Evolutionary conservation across 2,797 vertebrate species (phyloP), one percentile per base, ranked within the genome.

Genomic region (Diceros bicornis): DNA sequence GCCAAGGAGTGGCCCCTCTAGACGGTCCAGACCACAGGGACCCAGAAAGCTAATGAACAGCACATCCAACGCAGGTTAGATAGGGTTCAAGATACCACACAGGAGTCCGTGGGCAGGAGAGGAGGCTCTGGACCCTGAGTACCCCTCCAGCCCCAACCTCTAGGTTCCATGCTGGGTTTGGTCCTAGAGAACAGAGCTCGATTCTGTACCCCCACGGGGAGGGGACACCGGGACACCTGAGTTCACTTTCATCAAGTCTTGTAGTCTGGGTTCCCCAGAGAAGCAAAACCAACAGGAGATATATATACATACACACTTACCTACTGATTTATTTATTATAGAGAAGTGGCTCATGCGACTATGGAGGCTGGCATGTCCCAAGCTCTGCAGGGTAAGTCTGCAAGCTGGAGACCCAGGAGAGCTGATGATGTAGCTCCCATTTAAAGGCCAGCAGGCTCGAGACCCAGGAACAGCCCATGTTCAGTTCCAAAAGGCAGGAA

Each of bases 231-330:
- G n/a, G 27, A 81, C 4, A 50, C 41, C 37, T 27, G 52, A 34
- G 23, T 77, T 88, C 6, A 7, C 90, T 91, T 71, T 50, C 55
- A 66, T 61, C 44, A 34, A 20, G 12, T 27, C 17, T 47, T 17
- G 25, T n/a, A 27, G 23, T 44, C 61, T 55, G 37, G 32, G 66
- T 74, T 47, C 85, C 93, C 47, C 74, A 59, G 34, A 86, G 44
- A 86, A 86, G 34, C 10, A 29, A 52, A 89, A 50, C 55, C 57
- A 32, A 14, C 0, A 55, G 8, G 27, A 62, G 17, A 32, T n/a
- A 14, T 8, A 9, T n/a, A 71, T 0, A 62, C 2, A 10, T 1
- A 37, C 4, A 32, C 0, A 68, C 9, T 57, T 6, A 44, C 9
- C 6, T 17, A 44, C n/a, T 27, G 44, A 21, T 20, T 52, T 29